phyloP scores from a whole-genome alignment of 1,140 invertebrate genomes.

The Pomacea maculata region DNA sequence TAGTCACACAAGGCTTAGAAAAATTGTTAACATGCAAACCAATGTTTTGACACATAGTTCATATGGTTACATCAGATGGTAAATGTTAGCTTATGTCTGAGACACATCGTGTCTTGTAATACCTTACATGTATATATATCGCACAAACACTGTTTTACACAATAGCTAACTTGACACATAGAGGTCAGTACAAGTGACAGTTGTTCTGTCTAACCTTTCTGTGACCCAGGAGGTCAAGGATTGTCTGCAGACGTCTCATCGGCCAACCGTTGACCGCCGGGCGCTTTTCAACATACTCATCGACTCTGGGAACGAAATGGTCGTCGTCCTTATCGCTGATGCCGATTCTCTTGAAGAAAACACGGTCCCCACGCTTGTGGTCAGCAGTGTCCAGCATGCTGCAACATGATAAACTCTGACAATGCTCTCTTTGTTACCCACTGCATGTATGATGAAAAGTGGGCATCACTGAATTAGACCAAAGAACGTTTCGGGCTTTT shows the following conservation, averaged over 20 bases:
- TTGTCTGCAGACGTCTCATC: conserved; percentile 22
- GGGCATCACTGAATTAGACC: too few species aligned
- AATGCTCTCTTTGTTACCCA: neutral
- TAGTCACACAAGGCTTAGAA: too few species aligned
- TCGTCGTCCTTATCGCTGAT: conserved; percentile 19
- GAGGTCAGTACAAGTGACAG: neutral
- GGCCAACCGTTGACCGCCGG: conserved; percentile 6
- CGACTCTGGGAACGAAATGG: conserved; percentile 18
- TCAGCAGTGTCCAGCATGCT: conserved; percentile 26
- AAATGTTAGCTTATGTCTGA: too few species aligned
- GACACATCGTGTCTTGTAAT: too few species aligned
- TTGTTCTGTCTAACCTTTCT: conserved; percentile 10
- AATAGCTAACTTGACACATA: too few species aligned
- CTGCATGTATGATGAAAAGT: too few species aligned
- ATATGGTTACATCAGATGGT: too few species aligned
- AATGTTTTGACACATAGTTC: too few species aligned
- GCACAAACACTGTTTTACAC: too few species aligned
- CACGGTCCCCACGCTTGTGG: conserved; percentile 13
- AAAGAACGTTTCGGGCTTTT: too few species aligned
- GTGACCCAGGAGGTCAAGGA: conserved; percentile 29
- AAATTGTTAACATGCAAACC: too few species aligned
- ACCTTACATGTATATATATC: too few species aligned
- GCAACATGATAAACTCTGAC: neutral
- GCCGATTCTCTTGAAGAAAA: conserved; percentile 26
- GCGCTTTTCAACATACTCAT: conserved; percentile 17